Evolutionary conservation across 2,797 vertebrate genomes (phyloP).

Genomic region (Varecia variegata): DNA sequence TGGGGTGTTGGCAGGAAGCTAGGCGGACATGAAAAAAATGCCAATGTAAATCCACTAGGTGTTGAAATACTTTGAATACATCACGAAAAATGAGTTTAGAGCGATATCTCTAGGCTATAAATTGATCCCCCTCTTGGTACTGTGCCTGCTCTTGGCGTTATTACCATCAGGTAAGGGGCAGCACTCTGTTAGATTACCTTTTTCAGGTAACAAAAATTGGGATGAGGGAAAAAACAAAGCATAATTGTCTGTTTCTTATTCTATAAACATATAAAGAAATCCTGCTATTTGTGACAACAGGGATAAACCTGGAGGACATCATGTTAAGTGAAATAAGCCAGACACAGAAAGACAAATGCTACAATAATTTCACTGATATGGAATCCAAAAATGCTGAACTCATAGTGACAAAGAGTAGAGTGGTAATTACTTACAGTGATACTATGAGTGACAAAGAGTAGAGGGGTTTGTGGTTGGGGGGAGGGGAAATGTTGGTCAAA

Average conservation of each 20-base stretch:
- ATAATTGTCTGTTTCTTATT: background rate
- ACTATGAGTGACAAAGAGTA: background rate
- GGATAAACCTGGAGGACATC: background rate
- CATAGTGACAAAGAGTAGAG: background rate
- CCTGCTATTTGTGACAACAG: background rate
- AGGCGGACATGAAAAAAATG: background rate
- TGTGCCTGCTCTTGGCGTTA: background rate
- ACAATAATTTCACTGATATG: background rate
- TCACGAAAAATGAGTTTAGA: background rate
- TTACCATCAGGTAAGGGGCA: background rate
- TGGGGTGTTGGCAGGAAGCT: background rate
- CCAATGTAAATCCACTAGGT: background rate
- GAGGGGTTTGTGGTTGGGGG: fast-evolving
- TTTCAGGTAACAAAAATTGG: background rate
- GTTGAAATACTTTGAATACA: background rate
- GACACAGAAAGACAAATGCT: background rate
- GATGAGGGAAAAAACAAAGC: background rate
- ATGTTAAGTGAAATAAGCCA: background rate
- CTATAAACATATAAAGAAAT: background rate
- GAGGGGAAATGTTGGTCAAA: background rate
- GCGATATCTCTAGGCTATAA: background rate
- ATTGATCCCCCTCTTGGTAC: background rate
- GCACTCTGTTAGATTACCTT: background rate
- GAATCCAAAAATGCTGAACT: background rate
- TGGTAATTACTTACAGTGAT: background rate